These are phyloP conservation scores for Prunella fulvescens DNA, from an alignment of 2,113 vertebrate genomes.

Conservation along the genomic window DNA sequence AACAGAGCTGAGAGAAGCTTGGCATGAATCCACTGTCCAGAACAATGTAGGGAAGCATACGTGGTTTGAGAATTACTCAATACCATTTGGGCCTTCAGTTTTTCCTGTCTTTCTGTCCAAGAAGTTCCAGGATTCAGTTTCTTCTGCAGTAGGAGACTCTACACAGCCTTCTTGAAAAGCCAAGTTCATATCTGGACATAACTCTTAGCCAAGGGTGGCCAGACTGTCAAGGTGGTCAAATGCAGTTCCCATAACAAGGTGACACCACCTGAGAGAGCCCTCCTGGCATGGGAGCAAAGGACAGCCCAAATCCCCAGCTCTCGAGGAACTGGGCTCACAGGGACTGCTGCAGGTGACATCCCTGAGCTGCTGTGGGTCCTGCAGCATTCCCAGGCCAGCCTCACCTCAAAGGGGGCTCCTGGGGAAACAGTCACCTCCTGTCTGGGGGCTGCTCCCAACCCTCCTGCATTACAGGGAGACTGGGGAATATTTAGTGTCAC, in stretches of 20 bases:
- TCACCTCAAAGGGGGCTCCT: neutral
- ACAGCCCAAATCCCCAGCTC: neutral
- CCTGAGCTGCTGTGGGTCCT: fast-evolving
- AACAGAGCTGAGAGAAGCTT: neutral
- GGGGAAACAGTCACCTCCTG: neutral
- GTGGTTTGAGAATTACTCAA: conserved; percentile 37
- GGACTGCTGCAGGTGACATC: neutral
- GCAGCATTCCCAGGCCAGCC: neutral
- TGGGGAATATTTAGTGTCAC: neutral
- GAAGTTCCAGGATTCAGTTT: conserved; percentile 2
- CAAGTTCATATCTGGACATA: neutral
- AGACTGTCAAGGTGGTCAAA: neutral
- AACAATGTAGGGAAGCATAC: conserved; percentile 52
- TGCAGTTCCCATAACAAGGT: neutral
- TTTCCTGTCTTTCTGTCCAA: conserved; percentile 47
- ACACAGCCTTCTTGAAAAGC: neutral
- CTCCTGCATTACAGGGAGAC: neutral
- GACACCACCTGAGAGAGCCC: neutral
- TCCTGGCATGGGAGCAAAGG: neutral
- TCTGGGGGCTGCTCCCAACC: neutral
- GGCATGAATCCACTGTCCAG: conserved; percentile 12
- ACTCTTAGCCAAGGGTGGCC: neutral
- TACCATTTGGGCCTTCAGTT: conserved; percentile 20
- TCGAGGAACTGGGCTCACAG: neutral
- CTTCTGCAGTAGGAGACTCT: neutral